These are phyloP conservation scores for Nomia melanderi DNA, from an alignment of 1,140 invertebrate species.

Conservation along the genomic window DNA sequence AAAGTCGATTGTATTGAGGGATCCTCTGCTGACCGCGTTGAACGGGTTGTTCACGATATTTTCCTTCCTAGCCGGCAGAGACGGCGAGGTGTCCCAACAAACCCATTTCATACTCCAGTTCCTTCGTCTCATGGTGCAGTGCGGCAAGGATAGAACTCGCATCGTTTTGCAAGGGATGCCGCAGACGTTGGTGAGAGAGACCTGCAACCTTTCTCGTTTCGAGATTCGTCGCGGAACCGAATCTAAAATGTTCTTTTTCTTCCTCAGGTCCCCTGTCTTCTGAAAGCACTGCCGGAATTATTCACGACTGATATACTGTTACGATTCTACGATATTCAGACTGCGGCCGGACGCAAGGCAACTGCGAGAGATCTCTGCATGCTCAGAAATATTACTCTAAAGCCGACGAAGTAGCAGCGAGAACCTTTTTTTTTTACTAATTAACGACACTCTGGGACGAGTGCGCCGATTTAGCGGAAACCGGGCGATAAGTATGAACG, in stretches of 20 bases:
- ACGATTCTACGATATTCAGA: conserved; percentile 89
- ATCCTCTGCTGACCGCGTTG: conserved; percentile 84
- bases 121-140: conserved; percentile 89
- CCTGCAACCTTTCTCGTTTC: background rate
- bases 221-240: no score
- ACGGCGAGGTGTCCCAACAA: conserved; percentile 89
- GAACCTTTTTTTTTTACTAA: conserved; percentile 7
- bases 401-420: conserved; percentile 67
- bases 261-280: conserved; percentile 85
- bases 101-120: conserved; percentile 93
- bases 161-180: conserved; percentile 92
- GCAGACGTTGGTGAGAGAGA: conserved; percentile 83
- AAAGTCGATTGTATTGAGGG: conserved; percentile 81
- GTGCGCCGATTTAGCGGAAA: background rate
- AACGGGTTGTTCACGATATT: conserved; percentile 88
- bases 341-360: conserved; percentile 86
- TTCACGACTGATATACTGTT: conserved; percentile 88
- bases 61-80: conserved; percentile 87
- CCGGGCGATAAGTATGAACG: background rate
- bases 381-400: conserved; percentile 88
- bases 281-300: conserved; percentile 89
- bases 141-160: conserved; percentile 88
- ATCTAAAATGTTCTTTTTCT: no score
- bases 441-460: conserved; percentile 4
- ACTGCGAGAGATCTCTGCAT: conserved; percentile 91